These are phyloP conservation scores for Pseudorectes ferrugineus DNA, from an alignment of 2,113 vertebrate species.

Conservation along the genomic window DNA sequence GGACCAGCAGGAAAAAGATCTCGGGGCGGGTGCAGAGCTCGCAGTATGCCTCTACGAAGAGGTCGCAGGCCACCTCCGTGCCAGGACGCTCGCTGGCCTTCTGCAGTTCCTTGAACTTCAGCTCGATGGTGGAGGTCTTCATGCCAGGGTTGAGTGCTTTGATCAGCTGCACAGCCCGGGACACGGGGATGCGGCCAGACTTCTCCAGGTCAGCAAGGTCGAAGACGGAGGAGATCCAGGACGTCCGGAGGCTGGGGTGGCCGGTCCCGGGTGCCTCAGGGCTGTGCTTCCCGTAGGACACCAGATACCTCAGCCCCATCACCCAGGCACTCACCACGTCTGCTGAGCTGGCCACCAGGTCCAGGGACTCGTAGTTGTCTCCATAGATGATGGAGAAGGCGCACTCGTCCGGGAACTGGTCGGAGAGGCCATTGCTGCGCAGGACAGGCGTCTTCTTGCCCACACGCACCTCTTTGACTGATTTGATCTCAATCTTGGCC, in stretches of 20 bases:
- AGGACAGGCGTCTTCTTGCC: conserved; percentile 90
- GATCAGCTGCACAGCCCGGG: conserved; percentile 86
- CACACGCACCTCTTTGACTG: conserved; percentile 87
- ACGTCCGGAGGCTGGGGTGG: conserved; percentile 82
- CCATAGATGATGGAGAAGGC: conserved; percentile 93
- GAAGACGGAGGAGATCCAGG: conserved; percentile 88
- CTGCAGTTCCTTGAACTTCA: conserved; percentile 91
- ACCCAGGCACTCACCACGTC: conserved; percentile 92
- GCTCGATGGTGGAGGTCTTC: conserved; percentile 84
- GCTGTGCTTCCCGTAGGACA: conserved; percentile 86
- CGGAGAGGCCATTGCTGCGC: conserved; percentile 88
- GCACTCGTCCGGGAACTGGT: conserved; percentile 90
- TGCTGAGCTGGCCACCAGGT: conserved; percentile 85
- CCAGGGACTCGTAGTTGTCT: conserved; percentile 92
- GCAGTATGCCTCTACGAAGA: conserved; percentile 85
- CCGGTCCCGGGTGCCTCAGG: conserved; percentile 74
- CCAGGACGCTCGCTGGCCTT: conserved; percentile 80
- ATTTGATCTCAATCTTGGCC: conserved; percentile 90
- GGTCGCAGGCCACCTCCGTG: conserved; percentile 77
- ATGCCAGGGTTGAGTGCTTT: conserved; percentile 89
- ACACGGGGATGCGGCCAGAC: conserved; percentile 79
- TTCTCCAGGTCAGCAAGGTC: conserved; percentile 83
- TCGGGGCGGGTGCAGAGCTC: conserved; percentile 91
- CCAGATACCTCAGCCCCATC: conserved; percentile 89
- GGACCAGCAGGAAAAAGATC: conserved; percentile 89